Base-by-base conservation (phyloP, 2,888 invertebrate species). In the Micoletzkya japonica region DNA sequence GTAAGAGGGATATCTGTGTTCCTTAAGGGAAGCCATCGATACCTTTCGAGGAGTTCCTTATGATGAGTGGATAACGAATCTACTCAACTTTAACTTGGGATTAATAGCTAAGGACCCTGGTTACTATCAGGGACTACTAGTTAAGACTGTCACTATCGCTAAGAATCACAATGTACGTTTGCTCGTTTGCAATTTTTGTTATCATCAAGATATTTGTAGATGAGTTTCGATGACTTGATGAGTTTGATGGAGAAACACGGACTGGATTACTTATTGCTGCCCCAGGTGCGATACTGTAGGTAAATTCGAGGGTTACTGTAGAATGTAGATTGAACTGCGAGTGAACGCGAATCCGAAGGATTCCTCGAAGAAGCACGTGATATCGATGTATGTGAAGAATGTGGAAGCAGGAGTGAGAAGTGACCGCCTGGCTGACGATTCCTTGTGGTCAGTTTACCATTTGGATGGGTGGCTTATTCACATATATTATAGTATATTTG, bases 81-180 rank as follows among this genome's bases (percentile, higher is more conserved):
- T n/a, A n/a, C n/a, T n/a, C n/a, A n/a, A n/a, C n/a, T n/a, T n/a
- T n/a, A n/a, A n/a, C n/a, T n/a, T n/a, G n/a, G n/a, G n/a, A n/a
- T n/a, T n/a, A n/a, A n/a, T n/a, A n/a, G n/a, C n/a, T n/a, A n/a
- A n/a, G n/a, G n/a, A n/a, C n/a, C n/a, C n/a, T n/a, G n/a, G n/a
- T n/a, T n/a, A n/a, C n/a, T n/a, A n/a, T 20, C 64, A 36, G 36
- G 36, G 10, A 1, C 64, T 52, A 52, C 37, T 64, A 6, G 37
- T 54, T 2, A 64, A 64, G 54, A 64, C 54, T 64, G 64, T 64
- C 26, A 64, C 64, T 24, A 54, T 64, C 28, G 64, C 64, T 20
- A 64, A 64, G 54, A 64, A 64, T 64, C 52, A 64, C 34, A 54
- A 64, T 3, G 64, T 61, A 2, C 20, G 49, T 17, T 4, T 17